A percentile compares a stretch with the other conserved stretches of the same genome.
Conservation (phyloP, 2,888 invertebrate species). For the Cremastobaeus sp. region DNA sequence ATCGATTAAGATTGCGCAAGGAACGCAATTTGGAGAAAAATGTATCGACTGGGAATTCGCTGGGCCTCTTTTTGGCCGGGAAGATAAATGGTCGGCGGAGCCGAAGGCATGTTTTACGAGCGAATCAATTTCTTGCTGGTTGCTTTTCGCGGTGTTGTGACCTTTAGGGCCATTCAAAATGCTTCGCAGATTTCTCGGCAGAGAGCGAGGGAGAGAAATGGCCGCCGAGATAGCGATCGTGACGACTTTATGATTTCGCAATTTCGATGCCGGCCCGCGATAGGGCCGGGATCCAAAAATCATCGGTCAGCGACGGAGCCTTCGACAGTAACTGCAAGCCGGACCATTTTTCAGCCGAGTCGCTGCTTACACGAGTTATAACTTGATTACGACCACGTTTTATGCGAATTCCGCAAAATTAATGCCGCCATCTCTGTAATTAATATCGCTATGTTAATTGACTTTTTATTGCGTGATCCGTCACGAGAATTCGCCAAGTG, state of each 20-base stretch:
- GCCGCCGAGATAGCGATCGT: slow-evolving; percentile 41
- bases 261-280: slow-evolving; percentile 24
- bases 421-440: slow-evolving; percentile 21
- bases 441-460: slow-evolving; percentile 34
- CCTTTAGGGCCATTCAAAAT: slow-evolving; percentile 30
- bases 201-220: slow-evolving; percentile 18
- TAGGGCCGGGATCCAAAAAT: neutral
- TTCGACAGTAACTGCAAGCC: slow-evolving; percentile 12
- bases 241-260: slow-evolving; percentile 56
- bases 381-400: neutral
- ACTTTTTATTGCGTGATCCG: slow-evolving; percentile 20
- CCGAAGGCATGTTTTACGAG: slow-evolving; percentile 53
- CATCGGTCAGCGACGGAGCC: neutral
- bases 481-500: slow-evolving; percentile 27
- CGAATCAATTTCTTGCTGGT: slow-evolving; percentile 47
- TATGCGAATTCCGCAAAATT: slow-evolving; percentile 13
- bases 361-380: too few relatives aligned
- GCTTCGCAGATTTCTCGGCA: slow-evolving; percentile 28
- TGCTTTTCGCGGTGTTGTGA: slow-evolving; percentile 41
- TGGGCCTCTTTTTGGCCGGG: neutral
- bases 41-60: neutral
- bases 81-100: slow-evolving; percentile 37
- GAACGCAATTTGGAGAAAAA: neutral
- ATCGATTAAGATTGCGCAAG: too few relatives aligned
- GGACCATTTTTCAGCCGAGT: too few relatives aligned